Percentiles rank a stretch among this genome's conserved stretches.
phyloP scores from a whole-genome alignment of 2,888 invertebrate genomes.

The Dromius quadrimaculatus region DNA sequence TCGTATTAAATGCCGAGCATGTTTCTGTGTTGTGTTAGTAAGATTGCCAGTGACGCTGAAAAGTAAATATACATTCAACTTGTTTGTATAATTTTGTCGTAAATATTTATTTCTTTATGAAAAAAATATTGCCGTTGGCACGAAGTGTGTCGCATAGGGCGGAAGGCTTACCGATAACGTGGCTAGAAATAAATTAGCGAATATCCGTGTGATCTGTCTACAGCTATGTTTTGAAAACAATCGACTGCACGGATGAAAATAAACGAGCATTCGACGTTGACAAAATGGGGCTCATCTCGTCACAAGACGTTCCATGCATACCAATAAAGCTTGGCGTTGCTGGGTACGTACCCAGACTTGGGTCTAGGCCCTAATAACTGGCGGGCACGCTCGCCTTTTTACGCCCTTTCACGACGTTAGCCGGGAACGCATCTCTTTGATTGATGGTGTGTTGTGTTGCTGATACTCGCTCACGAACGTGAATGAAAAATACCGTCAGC shows the following conservation, averaged over 20 bases:
- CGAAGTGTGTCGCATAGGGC: neutral
- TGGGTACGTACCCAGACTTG: neutral
- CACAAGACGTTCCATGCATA: constrained; percentile 52
- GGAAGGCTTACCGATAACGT: constrained; percentile 14
- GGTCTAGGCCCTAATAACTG: constrained; percentile 39
- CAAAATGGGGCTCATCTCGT: constrained; percentile 50
- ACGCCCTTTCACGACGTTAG: constrained; percentile 52
- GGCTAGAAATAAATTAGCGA: constrained; percentile 36
- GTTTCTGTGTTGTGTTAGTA: too few relatives aligned
- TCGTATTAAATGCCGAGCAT: too few relatives aligned
- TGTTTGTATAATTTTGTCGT: too few relatives aligned
- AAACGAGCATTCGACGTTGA: constrained; percentile 51
- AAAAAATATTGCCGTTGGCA: neutral
- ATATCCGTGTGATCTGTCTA: constrained; percentile 38
- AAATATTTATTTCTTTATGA: too few relatives aligned
- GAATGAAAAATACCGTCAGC: constrained; percentile 31
- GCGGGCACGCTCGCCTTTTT: constrained; percentile 46
- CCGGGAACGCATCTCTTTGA: constrained; percentile 47
- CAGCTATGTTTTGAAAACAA: constrained; percentile 48
- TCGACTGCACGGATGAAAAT: constrained; percentile 47
- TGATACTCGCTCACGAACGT: constrained; percentile 29
- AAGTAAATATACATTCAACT: too few relatives aligned
- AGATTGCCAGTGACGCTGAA: too few relatives aligned
- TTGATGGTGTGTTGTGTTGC: constrained; percentile 50
- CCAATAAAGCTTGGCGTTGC: constrained; percentile 32